Evolutionary conservation across 2,797 vertebrate genomes (phyloP), one percentile per base, ranked within the genome.

Genomic region (Aulostomus chinensis): DNA sequence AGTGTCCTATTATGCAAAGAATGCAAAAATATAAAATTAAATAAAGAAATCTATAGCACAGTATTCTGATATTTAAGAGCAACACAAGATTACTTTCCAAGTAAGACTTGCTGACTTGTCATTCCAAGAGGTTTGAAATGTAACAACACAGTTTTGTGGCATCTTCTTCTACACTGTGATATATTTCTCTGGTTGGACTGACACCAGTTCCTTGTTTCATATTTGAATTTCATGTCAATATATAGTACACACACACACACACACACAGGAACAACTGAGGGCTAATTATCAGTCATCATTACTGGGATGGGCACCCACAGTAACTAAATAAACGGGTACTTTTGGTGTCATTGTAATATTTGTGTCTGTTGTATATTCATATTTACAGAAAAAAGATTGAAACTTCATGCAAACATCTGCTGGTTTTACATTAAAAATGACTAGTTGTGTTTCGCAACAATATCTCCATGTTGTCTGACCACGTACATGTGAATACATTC

Each of bases 321-420:
- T 21, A 6, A 71, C 64, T 68, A 50, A 58, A 53, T 47, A 7
- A 3, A 54, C 17, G 36, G 13, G 7, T 9, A 62, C 37, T 65
- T 62, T 7, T 45, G 12, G 46, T 48, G 9, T 54, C 47, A 53
- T 29, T 25, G 3, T 38, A 20, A 24, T 34, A 47, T 45, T 51
- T 0, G 20, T 51, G 25, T 54, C 29, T 18, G 9, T 36, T 34
- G 48, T 28, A 67, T 47, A 78, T 60, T 60, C 13, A 21, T 54
- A 47, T 26, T 51, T 70, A 35, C 17, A 53, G 11, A 13, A 62
- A 32, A 10, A 43, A 31, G 42, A 17, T 32, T 40, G 25, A 24
- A 52, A 25, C 16, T 36, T 9, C 6, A 14, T 68, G 70, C 40
- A 78, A 70, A 72, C 52, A 76, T 65, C 10, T 54, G 36, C 18